Evolutionary conservation across 1,140 invertebrate species (phyloP).

Genomic region (Andricus grossulariae): DNA sequence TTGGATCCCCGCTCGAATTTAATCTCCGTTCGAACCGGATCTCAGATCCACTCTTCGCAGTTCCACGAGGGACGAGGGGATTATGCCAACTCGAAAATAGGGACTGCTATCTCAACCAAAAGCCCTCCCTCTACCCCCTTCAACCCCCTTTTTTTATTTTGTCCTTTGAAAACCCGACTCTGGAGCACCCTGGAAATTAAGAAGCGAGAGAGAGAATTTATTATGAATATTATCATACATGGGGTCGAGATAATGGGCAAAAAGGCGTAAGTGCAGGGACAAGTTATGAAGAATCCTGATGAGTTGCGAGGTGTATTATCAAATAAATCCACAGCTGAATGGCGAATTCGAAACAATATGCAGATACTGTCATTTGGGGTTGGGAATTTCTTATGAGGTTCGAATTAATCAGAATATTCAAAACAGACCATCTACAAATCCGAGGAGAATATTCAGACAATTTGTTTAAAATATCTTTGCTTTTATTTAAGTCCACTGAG

Average conservation of each 20-base stretch:
- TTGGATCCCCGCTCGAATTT: constrained; percentile 58
- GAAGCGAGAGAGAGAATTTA: constrained; percentile 29
- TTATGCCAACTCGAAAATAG: constrained; percentile 36
- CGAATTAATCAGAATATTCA: constrained; percentile 28
- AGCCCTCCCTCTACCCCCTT: constrained; percentile 42
- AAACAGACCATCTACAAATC: background rate
- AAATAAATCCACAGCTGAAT: constrained; percentile 27
- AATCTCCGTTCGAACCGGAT: constrained; percentile 64
- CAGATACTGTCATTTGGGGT: background rate
- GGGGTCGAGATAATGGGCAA: background rate
- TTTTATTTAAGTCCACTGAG: no score
- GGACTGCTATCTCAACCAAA: constrained; percentile 37
- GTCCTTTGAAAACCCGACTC: constrained; percentile 23
- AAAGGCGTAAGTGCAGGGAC: constrained; percentile 26
- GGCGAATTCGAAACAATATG: constrained; percentile 16
- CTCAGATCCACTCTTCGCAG: constrained; percentile 53
- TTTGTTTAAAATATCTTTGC: no score
- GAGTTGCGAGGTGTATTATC: constrained; percentile 27
- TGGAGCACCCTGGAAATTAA: constrained; percentile 28
- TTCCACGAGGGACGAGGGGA: constrained; percentile 60
- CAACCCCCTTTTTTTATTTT: constrained; percentile 36
- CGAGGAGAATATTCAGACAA: background rate
- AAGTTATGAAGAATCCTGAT: constrained; percentile 8
- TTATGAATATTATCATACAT: constrained; percentile 31
- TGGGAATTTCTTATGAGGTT: background rate